A percentile compares a stretch with the other conserved stretches of the same genome.
Evolutionary conservation across 2,888 invertebrate genomes (phyloP).

Genomic region (Drosophila mulleri): DNA sequence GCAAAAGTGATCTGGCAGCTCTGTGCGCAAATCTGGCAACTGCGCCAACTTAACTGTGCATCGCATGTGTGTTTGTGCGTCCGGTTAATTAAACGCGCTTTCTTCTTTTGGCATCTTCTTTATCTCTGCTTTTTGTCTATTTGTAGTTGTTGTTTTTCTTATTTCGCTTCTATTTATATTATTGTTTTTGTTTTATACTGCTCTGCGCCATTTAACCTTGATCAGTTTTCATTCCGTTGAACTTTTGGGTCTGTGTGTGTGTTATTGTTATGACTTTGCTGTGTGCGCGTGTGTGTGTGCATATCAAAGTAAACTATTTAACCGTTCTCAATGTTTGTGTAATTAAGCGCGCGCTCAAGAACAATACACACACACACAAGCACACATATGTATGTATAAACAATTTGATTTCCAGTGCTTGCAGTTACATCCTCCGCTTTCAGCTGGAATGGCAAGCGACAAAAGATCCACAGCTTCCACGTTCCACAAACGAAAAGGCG

Average conservation of each 20-base stretch:
- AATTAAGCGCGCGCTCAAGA: conserved; percentile 46
- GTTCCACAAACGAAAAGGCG: background rate
- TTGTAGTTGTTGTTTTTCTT: conserved; percentile 22
- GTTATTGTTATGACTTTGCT: conserved; percentile 25
- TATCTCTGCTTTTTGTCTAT: conserved; percentile 38
- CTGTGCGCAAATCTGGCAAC: conserved; percentile 36
- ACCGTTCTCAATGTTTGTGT: conserved; percentile 51
- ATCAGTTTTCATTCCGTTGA: conserved; percentile 68
- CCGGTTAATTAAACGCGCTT: conserved; percentile 66
- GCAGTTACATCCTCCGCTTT: conserved; percentile 16
- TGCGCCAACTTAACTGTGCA: conserved; percentile 40
- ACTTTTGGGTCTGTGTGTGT: conserved; percentile 50
- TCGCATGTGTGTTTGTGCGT: conserved; percentile 20
- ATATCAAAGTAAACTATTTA: conserved; percentile 55
- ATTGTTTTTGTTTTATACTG: conserved; percentile 31
- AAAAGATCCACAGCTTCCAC: conserved; percentile 9
- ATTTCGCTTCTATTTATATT: conserved; percentile 39
- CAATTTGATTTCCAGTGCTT: conserved; percentile 27
- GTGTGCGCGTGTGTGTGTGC: conserved; percentile 11
- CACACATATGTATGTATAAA: conserved; percentile 20
- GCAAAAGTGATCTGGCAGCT: conserved; percentile 29
- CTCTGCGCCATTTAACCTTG: conserved; percentile 66
- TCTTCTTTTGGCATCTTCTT: conserved; percentile 56
- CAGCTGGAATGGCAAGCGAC: conserved; percentile 1
- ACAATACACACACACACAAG: conserved; percentile 8